Evolutionary conservation across 2,888 invertebrate genomes (phyloP).

Genomic region (Orchesella flavescens): DNA sequence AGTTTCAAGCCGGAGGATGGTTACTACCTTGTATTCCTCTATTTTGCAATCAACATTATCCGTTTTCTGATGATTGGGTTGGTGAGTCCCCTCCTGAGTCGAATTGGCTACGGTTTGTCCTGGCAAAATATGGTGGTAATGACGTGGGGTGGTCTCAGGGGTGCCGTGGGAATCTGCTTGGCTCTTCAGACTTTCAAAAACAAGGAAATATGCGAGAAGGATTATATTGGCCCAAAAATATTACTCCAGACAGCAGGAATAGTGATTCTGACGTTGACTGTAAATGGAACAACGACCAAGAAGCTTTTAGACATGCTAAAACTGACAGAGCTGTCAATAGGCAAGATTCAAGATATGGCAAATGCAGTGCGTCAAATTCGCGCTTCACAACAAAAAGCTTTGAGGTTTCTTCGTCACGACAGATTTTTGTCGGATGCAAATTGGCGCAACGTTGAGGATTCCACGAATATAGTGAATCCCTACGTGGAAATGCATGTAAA

Average conservation of each 20-base stretch:
- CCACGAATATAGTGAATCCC: constrained; percentile 78
- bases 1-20: constrained; percentile 76
- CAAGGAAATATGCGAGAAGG: constrained; percentile 72
- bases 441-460: constrained; percentile 78
- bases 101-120: constrained; percentile 78
- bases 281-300: constrained; percentile 79
- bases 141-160: constrained; percentile 80
- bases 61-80: constrained; percentile 76
- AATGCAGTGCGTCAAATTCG: constrained; percentile 77
- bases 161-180: constrained; percentile 79
- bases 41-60: constrained; percentile 74
- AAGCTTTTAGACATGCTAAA: constrained; percentile 77
- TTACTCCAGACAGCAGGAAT: constrained; percentile 78
- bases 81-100: constrained; percentile 77
- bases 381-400: constrained; percentile 76
- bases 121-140: constrained; percentile 78
- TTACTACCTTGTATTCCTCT: constrained; percentile 76
- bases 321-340: constrained; percentile 76
- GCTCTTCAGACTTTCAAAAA: constrained; percentile 78
- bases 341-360: constrained; percentile 78
- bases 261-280: constrained; percentile 77
- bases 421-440: constrained; percentile 80
- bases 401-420: constrained; percentile 79
- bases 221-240: constrained; percentile 65
- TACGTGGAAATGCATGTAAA: constrained; percentile 75